Evolutionary conservation across 2,113 vertebrate species (phyloP).

Genomic region (mouse (Mus musculus)): GRCm39 chr7:110684501-110685000

Average conservation of each 20-base stretch:
- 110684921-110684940: neutral
- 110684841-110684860: conserved; percentile 31
- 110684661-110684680: conserved; percentile 54
- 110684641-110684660: neutral
- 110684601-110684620: conserved; percentile 9
- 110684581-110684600: neutral
- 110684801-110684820: conserved; percentile 30
- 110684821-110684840: conserved; percentile 60
- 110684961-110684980: neutral
- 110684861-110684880: conserved; percentile 40
- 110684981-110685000: neutral
- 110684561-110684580: neutral
- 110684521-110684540: neutral
- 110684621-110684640: neutral
- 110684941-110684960: neutral
- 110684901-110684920: conserved; percentile 57
- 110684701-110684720: conserved; percentile 39
- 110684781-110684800: conserved; percentile 39
- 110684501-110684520: neutral
- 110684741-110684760: conserved; percentile 50
- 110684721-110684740: conserved; percentile 54
- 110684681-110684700: conserved; percentile 48
- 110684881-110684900: conserved; percentile 36
- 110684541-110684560: neutral
- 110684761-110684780: conserved; percentile 37